These are phyloP conservation scores for Horisme vitalbata DNA, from an alignment of 2,888 invertebrate species.

Conservation along the genomic window DNA sequence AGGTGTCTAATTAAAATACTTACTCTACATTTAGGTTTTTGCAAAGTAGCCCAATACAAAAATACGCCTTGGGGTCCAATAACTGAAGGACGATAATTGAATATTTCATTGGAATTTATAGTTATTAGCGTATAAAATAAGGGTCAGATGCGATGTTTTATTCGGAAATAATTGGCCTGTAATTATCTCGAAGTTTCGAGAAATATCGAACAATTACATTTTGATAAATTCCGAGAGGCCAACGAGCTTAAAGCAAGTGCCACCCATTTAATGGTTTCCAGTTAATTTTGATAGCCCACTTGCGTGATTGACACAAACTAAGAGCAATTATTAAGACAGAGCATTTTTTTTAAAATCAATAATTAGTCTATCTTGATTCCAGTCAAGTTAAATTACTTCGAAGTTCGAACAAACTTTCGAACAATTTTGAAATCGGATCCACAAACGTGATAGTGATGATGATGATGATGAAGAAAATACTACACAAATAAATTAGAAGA, in stretches of 20 bases:
- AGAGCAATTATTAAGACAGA: too few species aligned
- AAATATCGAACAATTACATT: slow-evolving; percentile 22
- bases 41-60: background rate
- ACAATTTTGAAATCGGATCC: too few species aligned
- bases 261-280: slow-evolving; percentile 7
- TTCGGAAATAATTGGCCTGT: slow-evolving; percentile 16
- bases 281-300: slow-evolving; percentile 16
- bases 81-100: slow-evolving; percentile 9
- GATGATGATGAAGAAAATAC: too few species aligned
- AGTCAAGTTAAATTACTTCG: background rate
- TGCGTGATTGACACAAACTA: too few species aligned
- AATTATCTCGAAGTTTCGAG: slow-evolving; percentile 26
- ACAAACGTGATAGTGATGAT: too few species aligned
- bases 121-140: slow-evolving; percentile 16
- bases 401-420: too few species aligned
- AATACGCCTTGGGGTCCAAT: background rate
- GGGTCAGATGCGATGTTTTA: slow-evolving; percentile 8
- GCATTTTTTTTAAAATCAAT: too few species aligned
- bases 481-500: too few species aligned
- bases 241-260: slow-evolving; percentile 6
- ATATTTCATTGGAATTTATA: slow-evolving; percentile 13
- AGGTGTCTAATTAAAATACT: too few species aligned
- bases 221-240: slow-evolving; percentile 18
- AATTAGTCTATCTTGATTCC: too few species aligned
- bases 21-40: too few species aligned